Conservation (phyloP, 2,797 vertebrate species). For the Aselliscus stoliczkanus region DNA sequence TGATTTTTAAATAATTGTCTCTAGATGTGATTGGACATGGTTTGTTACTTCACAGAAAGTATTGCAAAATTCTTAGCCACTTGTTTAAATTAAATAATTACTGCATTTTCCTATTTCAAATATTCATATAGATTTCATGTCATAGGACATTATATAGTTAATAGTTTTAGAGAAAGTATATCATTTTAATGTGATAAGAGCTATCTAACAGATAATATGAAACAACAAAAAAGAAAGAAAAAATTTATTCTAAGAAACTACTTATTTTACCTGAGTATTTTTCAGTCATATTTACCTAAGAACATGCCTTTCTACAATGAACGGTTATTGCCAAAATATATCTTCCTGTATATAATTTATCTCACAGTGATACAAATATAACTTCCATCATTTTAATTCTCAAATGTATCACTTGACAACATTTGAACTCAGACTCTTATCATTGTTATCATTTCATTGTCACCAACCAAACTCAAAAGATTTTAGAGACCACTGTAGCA, state of each 20-base stretch:
- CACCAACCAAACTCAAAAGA: constrained; percentile 25
- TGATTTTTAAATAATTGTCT: constrained; percentile 46
- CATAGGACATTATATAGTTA: not conserved
- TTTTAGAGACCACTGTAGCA: not conserved
- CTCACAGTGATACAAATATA: not conserved
- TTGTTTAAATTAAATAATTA: constrained; percentile 62
- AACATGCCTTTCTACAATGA: not conserved
- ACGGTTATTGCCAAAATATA: not conserved
- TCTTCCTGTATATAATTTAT: not conserved
- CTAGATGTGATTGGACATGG: constrained; percentile 44
- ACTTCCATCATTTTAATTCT: not conserved
- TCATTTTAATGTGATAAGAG: not conserved
- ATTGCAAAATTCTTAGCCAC: not conserved
- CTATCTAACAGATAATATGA: not conserved
- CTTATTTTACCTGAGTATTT: not conserved
- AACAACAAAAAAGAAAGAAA: not conserved
- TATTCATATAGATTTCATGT: not conserved
- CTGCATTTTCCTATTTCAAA: constrained; percentile 68
- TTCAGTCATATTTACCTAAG: not conserved
- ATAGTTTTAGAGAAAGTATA: not conserved
- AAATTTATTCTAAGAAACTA: not conserved
- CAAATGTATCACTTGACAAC: not conserved
- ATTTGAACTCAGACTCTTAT: constrained; percentile 15
- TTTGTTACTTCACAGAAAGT: constrained; percentile 44
- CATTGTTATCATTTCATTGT: not conserved